Base-by-base conservation (phyloP, 1,140 invertebrate genomes). In the Gryon sp. region DNA sequence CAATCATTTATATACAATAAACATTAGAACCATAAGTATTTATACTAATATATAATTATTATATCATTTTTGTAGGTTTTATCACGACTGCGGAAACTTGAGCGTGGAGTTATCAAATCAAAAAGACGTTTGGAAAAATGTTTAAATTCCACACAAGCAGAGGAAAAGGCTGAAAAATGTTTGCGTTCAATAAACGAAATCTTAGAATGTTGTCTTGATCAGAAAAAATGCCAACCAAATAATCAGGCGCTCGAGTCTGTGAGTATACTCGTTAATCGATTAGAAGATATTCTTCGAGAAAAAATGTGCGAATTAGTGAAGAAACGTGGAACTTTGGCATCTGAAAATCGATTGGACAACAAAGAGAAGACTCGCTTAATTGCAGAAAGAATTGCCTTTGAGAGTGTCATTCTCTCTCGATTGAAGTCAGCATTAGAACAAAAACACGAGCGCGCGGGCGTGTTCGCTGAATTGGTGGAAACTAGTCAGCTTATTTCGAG, bases 311-410 rank as follows among this genome's bases (percentile, higher is more conserved):
- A 93, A 63, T 88, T 94, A 69, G 89, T 92, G 7, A 91, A 91
- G 72, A 92, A 91, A 79, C 91, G 92, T 79, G 90, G 90, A 22
- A 83, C 86, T 6, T 84, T 94, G 4, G 88, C 90, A 36, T 89
- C 92, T 55, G 89, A 90, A 5, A 92, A 92, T 40, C 90, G 92
- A 72, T 89, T 94, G 55, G 92, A 93, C 50, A 90, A 91, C 28
- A 89, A 91, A 68, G 91, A 92, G 41, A 92, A 92, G 78, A 83
- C 93, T 57, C 91, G 93, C 78, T 88, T 95, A 43, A 83, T 95
- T 59, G 93, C 93, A 1, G 93, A 95, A 81, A 93, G 94, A 76
- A 87, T 95, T 15, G 93, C 94, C 0, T 95, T 92, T 81, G 94
- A 95, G 87, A 92, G 92, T 26, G 91, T 94, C 12, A 86, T 94